Conservation (phyloP, 2,888 invertebrate genomes). For the Xanthia icteritia region DNA sequence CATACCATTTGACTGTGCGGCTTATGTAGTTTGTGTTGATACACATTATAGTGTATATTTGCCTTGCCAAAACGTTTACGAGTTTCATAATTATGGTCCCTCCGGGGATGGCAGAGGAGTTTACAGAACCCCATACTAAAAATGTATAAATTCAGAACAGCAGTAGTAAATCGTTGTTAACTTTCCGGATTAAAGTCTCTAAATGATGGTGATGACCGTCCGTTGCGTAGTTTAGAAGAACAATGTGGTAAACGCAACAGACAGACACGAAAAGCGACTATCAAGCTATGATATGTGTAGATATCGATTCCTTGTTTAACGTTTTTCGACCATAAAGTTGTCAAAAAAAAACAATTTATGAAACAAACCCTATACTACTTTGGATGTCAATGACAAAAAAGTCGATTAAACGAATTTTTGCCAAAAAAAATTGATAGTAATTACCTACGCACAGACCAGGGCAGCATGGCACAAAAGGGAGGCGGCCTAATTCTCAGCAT, state of each 20-base stretch:
- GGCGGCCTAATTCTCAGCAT: too few relatives aligned
- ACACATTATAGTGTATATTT: conserved; percentile 20
- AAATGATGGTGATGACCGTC: too few relatives aligned
- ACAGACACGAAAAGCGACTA: too few relatives aligned
- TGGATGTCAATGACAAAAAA: not conserved
- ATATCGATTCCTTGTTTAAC: not conserved
- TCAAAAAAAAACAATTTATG: not conserved
- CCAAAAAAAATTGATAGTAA: not conserved
- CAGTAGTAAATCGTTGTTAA: not conserved
- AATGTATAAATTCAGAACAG: conserved; percentile 19
- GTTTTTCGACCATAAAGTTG: too few relatives aligned
- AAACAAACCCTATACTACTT: not conserved
- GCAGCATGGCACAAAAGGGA: too few relatives aligned
- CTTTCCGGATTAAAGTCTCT: too few relatives aligned
- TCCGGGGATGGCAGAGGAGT: not conserved
- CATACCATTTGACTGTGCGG: not conserved
- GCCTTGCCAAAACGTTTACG: conserved; percentile 25
- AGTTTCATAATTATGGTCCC: conserved; percentile 18
- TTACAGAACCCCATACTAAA: conserved; percentile 6
- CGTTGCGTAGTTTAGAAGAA: too few relatives aligned
- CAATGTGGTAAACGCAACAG: too few relatives aligned
- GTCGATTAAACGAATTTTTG: not conserved
- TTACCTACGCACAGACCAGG: too few relatives aligned
- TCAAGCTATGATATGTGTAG: not conserved
- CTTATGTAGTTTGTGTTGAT: not conserved